Evolutionary conservation across 2,888 invertebrate species (phyloP).

Genomic region (Sarcophaga carnaria): DNA sequence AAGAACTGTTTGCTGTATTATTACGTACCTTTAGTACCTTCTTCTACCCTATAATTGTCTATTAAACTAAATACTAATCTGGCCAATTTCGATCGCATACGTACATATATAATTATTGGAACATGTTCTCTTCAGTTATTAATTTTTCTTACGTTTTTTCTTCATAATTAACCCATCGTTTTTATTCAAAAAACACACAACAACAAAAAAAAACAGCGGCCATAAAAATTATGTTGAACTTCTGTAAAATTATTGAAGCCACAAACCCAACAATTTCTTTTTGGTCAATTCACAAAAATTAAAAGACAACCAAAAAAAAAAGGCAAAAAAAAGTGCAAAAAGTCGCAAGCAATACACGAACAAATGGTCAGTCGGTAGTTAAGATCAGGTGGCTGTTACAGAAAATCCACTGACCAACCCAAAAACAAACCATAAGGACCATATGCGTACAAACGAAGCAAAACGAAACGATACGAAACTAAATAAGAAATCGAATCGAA

Average conservation of each 20-base stretch:
- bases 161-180: conserved; percentile 44
- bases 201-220: not conserved
- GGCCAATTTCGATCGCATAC: not conserved
- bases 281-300: not conserved
- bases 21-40: not conserved
- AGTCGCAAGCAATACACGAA: not conserved
- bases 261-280: conserved; percentile 49
- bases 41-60: conserved; percentile 36
- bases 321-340: conserved; percentile 10
- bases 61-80: conserved; percentile 30
- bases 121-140: conserved; percentile 17
- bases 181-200: not conserved
- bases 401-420: not conserved
- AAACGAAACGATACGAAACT: not conserved
- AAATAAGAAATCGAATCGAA: not conserved
- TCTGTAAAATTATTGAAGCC: conserved; percentile 46
- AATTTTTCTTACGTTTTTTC: too few species aligned
- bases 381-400: conserved; percentile 64
- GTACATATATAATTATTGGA: conserved; percentile 39
- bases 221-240: conserved; percentile 4
- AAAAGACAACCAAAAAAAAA: conserved; percentile 17
- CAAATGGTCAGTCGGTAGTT: conserved; percentile 55
- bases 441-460: conserved; percentile 25
- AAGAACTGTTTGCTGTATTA: too few species aligned
- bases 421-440: conserved; percentile 31